Evolutionary conservation across 2,888 invertebrate genomes (phyloP), one percentile per base, ranked within the genome.

Genomic region (Neoaliturus tenellus): DNA sequence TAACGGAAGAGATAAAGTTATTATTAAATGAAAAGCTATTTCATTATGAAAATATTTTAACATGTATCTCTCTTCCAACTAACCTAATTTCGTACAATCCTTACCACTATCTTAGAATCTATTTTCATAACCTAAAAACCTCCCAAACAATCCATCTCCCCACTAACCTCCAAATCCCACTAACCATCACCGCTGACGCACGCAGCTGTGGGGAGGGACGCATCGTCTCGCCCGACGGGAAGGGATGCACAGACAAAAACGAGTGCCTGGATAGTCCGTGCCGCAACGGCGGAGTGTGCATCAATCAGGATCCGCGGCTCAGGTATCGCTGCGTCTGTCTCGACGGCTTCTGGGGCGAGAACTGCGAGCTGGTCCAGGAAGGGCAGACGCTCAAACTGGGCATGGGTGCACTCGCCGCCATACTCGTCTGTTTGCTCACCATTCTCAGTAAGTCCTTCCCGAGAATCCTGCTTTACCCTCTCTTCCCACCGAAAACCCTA

Each of bases 341-440:
- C 69, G 96, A 97, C 89, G 97, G 98, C 87, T 98, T 95, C 92
- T 97, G 97, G 95, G 98, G 98, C 89, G 96, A 97, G 91, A 97
- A 97, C 92, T 98, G 98, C 92, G 98, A 97, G 90, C 94, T 97
- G 88, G 95, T 97, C 87, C 97, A 97, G 90, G 98, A 98, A 90
- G 98, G 98, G 89, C 97, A 97, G 92, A 97, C 97, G 87, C 93
- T 99, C 89, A 98, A 98, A 90, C 94, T 99, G 90, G 98, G 98
- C 92, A 97, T 97, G 95, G 98, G 98, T 88, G 99, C 99, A 86
- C 93, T 99, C 88, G 98, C 98, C 86, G 98, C 98, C 90, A 99
- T 99, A 91, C 94, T 99, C 91, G 97, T 99, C 92, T 99, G 98
- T 92, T 95, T 99, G 90, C 95, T 98, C 91, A 97, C 98, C 91